Evolutionary conservation across 2,113 vertebrate species (phyloP).

Genomic region (Pelusios castaneus): DNA sequence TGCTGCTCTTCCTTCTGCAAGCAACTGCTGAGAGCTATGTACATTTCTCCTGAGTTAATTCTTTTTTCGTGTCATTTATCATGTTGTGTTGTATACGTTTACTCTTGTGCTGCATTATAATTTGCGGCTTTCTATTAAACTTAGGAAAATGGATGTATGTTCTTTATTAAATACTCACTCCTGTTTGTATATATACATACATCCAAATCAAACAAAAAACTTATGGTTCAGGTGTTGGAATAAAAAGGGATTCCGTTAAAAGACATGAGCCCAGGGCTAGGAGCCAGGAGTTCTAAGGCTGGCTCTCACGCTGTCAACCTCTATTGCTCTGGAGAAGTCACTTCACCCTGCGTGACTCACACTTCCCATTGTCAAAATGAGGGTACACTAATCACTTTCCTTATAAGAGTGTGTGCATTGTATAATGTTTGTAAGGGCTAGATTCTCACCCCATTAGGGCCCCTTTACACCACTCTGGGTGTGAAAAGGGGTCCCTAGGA

Average conservation of each 20-base stretch:
- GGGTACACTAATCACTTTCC: neutral
- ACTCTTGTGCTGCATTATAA: neutral
- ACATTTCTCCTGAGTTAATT: neutral
- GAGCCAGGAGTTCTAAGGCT: neutral
- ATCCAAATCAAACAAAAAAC: neutral
- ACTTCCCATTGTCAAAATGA: neutral
- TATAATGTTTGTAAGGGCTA: neutral
- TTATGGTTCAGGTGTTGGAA: neutral
- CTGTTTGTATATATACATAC: neutral
- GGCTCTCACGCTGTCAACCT: neutral
- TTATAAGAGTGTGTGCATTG: neutral
- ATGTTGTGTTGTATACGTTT: neutral
- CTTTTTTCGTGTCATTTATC: neutral
- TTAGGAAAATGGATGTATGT: neutral
- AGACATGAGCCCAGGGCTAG: neutral
- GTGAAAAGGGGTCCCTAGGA: neutral
- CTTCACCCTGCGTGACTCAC: neutral
- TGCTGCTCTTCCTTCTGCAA: neutral
- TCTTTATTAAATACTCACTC: neutral
- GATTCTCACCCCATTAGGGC: neutral
- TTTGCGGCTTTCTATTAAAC: neutral
- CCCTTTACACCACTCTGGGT: neutral
- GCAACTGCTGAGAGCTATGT: neutral
- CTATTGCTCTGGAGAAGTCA: neutral
- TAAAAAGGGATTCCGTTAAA: neutral